phyloP scores from a whole-genome alignment of 2,888 invertebrate genomes.

The Idaea biselata region DNA sequence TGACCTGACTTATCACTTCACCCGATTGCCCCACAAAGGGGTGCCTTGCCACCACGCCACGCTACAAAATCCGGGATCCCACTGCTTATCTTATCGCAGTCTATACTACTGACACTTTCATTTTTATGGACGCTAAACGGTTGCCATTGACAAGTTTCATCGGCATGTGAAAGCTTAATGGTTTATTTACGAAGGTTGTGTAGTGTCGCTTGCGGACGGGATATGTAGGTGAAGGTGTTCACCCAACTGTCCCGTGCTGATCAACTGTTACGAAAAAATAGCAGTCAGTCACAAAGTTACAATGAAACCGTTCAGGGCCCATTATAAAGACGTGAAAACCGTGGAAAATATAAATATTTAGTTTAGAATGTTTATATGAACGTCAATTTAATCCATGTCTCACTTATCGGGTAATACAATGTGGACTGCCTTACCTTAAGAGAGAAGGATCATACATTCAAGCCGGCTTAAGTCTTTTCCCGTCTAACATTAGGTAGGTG shows the following conservation, averaged over 20 bases:
- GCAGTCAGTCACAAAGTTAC: background rate
- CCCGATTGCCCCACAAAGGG: constrained; percentile 8
- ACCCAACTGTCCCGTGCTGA: background rate
- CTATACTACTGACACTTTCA: constrained; percentile 5
- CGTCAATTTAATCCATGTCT: too few species aligned
- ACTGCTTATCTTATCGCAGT: constrained; percentile 16
- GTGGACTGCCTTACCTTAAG: too few species aligned
- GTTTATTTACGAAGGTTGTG: background rate
- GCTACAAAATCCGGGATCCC: constrained; percentile 18
- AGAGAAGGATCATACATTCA: too few species aligned
- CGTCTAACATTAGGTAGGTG: background rate
- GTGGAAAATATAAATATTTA: background rate
- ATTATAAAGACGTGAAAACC: background rate
- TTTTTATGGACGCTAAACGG: constrained; percentile 1
- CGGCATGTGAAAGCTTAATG: constrained; percentile 5
- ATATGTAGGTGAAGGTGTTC: background rate
- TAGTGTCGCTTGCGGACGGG: background rate
- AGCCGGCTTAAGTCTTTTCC: too few species aligned
- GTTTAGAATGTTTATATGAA: too few species aligned
- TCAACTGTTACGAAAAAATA: background rate
- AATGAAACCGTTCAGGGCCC: background rate
- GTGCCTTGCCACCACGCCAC: background rate
- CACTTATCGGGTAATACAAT: too few species aligned
- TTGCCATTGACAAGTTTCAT: background rate
- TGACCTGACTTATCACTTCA: constrained; percentile 13